These are phyloP conservation scores for Psittacula derbiana DNA, from an alignment of 2,797 vertebrate species.

Conservation along the genomic window DNA sequence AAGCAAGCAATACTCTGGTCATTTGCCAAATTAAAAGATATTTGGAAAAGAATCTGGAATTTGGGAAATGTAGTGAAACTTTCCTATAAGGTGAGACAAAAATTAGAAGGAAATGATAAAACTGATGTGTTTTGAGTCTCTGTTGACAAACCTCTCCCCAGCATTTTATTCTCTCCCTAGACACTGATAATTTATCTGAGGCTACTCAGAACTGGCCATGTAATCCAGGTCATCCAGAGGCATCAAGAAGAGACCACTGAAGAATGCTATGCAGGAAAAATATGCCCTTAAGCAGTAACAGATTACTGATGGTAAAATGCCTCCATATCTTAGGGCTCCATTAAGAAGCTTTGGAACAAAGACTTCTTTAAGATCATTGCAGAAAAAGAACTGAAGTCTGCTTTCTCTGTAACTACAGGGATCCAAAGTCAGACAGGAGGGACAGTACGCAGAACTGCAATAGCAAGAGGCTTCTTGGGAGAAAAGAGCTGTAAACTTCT, in stretches of 20 bases:
- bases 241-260: background rate
- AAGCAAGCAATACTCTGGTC: background rate
- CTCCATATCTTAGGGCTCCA: background rate
- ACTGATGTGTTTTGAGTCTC: background rate
- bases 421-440: background rate
- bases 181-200: background rate
- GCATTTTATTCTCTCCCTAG: background rate
- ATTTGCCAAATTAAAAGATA: background rate
- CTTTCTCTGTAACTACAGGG: background rate
- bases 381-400: background rate
- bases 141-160: background rate
- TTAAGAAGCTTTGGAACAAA: background rate
- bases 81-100: background rate
- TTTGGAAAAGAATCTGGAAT: background rate
- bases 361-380: background rate
- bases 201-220: background rate
- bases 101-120: background rate
- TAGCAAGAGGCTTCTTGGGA: background rate
- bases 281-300: background rate
- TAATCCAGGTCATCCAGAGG: background rate
- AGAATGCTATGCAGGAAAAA: background rate
- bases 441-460: background rate
- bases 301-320: background rate
- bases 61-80: background rate
- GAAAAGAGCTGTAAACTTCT: background rate